Base-by-base conservation (phyloP, 2,888 invertebrate genomes). In the Drosophila mimetica region DNA sequence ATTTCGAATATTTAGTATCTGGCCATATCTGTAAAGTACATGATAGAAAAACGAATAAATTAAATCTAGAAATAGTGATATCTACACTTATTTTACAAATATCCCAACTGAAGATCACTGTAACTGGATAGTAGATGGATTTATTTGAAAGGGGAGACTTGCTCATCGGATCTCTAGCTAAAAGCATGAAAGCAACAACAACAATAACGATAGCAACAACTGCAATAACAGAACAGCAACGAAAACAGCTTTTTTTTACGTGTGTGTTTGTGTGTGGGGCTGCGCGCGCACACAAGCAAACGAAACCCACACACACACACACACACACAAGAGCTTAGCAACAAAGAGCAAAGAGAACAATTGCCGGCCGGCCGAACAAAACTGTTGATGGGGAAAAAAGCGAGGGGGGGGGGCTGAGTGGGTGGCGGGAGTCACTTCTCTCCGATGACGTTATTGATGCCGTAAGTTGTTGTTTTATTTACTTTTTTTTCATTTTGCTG, bases 381-480 rank as follows among this genome's bases (percentile, higher is more conserved):
- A 50, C 64, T 50, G 64, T 64, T 63, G 50, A 70, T 50, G 71
- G 52, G 25, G 22, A 9, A 18, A 18, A 18, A 11, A 11, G 13
- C n/a, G 4, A 13, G 9, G 4, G 2, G 13, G 5, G 4, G 14
- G 1, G 36, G 22, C 14, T 25, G 36, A 36, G 20, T 22, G 50
- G 4, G 9, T 22, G 20, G 13, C 11, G 9, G 39, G 3, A 6
- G 34, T 18, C 25, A 28, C 41, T 52, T 59, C 52, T 42, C 47
- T 60, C 37, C 32, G 63, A 77, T 79, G 79, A 83, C 79, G 83
- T 79, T 79, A 76, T 77, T 65, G 77, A 75, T 77, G 79, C 67
- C 80, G 67, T 79, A 76, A 76, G 72, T 47, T 48, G 48, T 65
- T 54, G 47, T 42, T 46, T 37, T 28, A n/a, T 55, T 28, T n/a